Evolutionary conservation across 2,888 invertebrate genomes (phyloP), one percentile per base, ranked within the genome.

Genomic region (Creontiades dilutus): DNA sequence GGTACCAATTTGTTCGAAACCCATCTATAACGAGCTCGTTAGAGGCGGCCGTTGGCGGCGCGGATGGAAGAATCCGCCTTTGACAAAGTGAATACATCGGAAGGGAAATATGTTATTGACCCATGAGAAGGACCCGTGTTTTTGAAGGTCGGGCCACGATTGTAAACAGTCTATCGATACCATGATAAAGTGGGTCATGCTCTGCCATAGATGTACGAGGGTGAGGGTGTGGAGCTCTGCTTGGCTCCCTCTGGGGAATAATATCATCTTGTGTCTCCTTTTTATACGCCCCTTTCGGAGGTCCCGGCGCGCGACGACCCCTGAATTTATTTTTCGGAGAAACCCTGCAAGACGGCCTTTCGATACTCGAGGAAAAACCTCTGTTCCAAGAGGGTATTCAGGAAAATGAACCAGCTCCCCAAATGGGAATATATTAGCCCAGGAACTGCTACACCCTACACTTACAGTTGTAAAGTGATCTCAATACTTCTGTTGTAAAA

Each of bases 121-220:
- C 76, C 76, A 76, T 12, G 76, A 27, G 27, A 37, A 27, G 76
- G 37, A 27, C 27, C 37, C 76, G 28, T 76, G 76, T 76, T 76
- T 76, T 76, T 76, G 76, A 76, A 76, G 76, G 76, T 76, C 76
- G 76, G 76, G 23, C 12, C 37, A 16, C 76, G 76, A 27, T 76
- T 76, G 76, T 76, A 76, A 76, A 76, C 76, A 76, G 76, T 76
- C 76, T 76, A 76, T 76, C 76, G 76, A 76, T 76, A 76, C 27
- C 27, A 11, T 76, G 76, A 76, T 76, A 76, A 76, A 76, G 76
- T 76, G 76, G 76, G 76, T 76, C 76, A 76, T 76, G 76, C 14
- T 27, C 19, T 76, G 76, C 76, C 27, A 27, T 76, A 76, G 76
- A 76, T 76, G 23, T 76, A 76, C 37, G 76, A 37, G 76, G 28